These are phyloP conservation scores for Andrena chrysosceles DNA, from an alignment of 2,888 invertebrate genomes.

Conservation along the genomic window DNA sequence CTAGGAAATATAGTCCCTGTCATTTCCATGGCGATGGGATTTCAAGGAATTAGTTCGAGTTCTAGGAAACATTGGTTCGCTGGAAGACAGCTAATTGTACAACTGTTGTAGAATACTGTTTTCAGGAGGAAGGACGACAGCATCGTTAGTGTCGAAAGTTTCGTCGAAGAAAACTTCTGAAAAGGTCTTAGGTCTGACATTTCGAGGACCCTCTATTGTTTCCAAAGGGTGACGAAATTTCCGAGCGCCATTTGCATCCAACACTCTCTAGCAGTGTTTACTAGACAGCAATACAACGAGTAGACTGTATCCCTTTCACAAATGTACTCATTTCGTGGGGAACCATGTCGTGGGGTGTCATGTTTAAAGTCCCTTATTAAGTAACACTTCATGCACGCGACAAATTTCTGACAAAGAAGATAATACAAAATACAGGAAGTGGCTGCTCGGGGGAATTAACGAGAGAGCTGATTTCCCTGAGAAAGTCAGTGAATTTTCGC, in stretches of 20 bases:
- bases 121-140: background rate
- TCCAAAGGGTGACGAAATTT: background rate
- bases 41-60: too few species aligned
- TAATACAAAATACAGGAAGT: background rate
- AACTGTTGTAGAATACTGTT: background rate
- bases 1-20: too few species aligned
- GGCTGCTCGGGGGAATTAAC: background rate
- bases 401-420: too few species aligned
- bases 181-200: background rate
- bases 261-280: background rate
- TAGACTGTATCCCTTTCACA: background rate
- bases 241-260: background rate
- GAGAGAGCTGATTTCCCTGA: background rate
- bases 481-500: background rate
- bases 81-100: background rate
- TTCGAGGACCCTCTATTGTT: background rate
- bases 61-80: too few species aligned
- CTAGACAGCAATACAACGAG: background rate
- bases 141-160: constrained; percentile 31
- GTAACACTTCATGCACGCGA: too few species aligned
- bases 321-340: too few species aligned
- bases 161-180: constrained; percentile 11
- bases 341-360: too few species aligned
- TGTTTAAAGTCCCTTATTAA: too few species aligned
- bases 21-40: too few species aligned